phyloP scores from a whole-genome alignment of 2,797 vertebrate genomes.

The Leuciscus waleckii region DNA sequence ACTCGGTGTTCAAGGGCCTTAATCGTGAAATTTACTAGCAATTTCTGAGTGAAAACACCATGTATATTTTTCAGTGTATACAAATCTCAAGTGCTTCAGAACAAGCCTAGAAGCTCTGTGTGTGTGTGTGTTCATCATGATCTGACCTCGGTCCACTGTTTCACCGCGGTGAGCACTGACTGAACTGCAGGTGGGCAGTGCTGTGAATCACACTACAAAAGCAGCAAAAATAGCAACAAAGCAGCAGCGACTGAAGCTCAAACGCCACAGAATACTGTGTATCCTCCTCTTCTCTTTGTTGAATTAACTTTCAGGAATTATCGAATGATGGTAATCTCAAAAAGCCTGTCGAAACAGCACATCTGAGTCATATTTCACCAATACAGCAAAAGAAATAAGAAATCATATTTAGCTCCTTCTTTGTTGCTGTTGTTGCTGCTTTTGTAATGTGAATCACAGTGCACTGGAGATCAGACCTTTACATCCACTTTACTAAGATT shows the following conservation, averaged over 20 bases:
- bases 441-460: neutral
- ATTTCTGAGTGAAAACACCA: neutral
- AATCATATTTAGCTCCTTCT: neutral
- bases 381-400: neutral
- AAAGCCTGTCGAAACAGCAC: neutral
- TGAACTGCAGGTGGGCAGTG: slow-evolving; percentile 35
- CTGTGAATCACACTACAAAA: slow-evolving; percentile 22
- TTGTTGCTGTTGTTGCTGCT: neutral
- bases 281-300: neutral
- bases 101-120: neutral
- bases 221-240: slow-evolving; percentile 27
- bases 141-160: neutral
- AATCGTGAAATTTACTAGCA: no score
- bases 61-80: neutral
- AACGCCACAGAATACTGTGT: neutral
- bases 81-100: neutral
- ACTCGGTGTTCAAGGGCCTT: no score
- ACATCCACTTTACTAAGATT: neutral
- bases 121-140: neutral
- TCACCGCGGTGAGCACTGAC: neutral
- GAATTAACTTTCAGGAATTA: neutral
- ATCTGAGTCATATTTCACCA: neutral
- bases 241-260: neutral
- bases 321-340: neutral
- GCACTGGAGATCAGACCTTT: neutral